Evolutionary conservation across 2,797 vertebrate genomes (phyloP), one percentile per base, ranked within the genome.

Genomic region (Eulemur albifrons): DNA sequence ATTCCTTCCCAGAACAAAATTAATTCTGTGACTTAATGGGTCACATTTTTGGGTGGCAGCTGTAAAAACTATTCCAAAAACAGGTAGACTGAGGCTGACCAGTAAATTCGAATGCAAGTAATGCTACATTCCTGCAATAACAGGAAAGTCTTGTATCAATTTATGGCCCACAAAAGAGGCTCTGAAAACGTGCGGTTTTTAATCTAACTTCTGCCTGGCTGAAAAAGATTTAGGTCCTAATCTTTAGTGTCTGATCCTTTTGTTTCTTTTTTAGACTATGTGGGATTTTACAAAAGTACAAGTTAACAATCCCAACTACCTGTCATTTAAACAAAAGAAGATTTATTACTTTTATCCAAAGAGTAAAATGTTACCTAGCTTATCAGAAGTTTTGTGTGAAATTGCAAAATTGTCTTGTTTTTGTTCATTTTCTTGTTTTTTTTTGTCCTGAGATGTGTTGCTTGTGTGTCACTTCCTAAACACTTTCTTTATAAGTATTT

Each of bases 281-380:
- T 75, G n/a, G 35, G 48, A 76, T 90, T 96, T 95, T 86, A 52
- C n/a, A 69, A 95, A 92, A 87, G 35, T 11, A 54, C 4, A 69
- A 70, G 75, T 57, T 73, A 81, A 77, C 25, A 52, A 45, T 80
- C 10, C 38, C 63, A 57, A 8, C 0, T 17, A 76, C 32, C 11
- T 85, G 67, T 72, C 72, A 88, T 40, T 93, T 94, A 91, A 93
- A 77, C 14, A 79, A 95, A 75, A 40, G 27, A 52, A 73, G 17
- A 50, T 76, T 76, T 77, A 77, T 67, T 93, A 67, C 75, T 83
- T 92, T 79, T 89, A 67, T 76, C n/a, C 76, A 72, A 77, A 76
- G 81, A 84, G 48, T 35, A 84, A 83, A 65, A 81, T n/a, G 67
- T 61, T 81, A 77, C 48, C 30, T 75, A 76, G 25, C 50, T 17